Evolutionary conservation across 2,113 vertebrate genomes (phyloP).

Genomic region (Eidolon helvum): DNA sequence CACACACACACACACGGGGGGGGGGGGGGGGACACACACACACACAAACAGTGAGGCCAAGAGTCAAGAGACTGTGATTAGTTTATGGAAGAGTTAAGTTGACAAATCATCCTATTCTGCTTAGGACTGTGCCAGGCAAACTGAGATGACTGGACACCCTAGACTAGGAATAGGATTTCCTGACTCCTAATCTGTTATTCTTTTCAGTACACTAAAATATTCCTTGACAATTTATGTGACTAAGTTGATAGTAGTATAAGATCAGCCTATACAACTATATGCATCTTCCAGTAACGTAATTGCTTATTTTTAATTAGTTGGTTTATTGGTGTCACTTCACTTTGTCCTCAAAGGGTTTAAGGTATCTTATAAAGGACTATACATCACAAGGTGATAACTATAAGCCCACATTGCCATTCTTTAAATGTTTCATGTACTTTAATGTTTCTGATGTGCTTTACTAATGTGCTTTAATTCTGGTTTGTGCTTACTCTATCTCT

Average conservation of each 20-base stretch:
- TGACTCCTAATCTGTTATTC: neutral
- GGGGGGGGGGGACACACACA: too few relatives aligned
- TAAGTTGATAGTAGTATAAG: neutral
- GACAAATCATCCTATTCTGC: neutral
- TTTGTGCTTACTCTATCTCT: neutral
- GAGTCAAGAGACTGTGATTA: neutral
- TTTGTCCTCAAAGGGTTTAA: neutral
- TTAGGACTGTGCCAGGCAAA: neutral
- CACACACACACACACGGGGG: neutral
- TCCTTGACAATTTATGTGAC: neutral
- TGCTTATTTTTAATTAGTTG: neutral
- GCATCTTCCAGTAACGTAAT: neutral
- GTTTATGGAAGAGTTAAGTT: neutral
- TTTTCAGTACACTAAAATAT: neutral
- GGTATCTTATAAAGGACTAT: neutral
- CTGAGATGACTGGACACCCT: neutral
- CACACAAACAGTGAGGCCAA: neutral
- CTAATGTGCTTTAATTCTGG: neutral
- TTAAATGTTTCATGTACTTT: neutral
- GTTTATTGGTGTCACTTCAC: neutral
- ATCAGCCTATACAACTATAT: neutral
- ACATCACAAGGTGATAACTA: neutral
- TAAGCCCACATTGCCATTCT: neutral
- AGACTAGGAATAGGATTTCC: neutral
- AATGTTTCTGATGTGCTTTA: neutral